A percentile compares a stretch with the other conserved stretches of the same genome.
Evolutionary conservation across 1,140 invertebrate genomes (phyloP).

Genomic region (Zeugodacus cucurbitae): DNA sequence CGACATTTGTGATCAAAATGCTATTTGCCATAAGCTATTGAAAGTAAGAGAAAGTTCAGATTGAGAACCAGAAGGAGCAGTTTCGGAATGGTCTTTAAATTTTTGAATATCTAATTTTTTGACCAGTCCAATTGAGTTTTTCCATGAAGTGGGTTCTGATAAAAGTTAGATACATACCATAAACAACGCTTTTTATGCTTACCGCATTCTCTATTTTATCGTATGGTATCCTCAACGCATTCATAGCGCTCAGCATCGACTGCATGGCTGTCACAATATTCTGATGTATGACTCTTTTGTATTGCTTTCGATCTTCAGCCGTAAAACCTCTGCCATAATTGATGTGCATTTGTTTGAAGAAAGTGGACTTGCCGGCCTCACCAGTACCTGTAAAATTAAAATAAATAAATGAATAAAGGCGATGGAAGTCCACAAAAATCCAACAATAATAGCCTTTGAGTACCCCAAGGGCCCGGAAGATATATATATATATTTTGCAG

Average conservation of each 20-base stretch:
- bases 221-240: constrained; percentile 88
- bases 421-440: background rate
- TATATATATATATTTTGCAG: too few relatives aligned
- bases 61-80: too few relatives aligned
- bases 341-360: constrained; percentile 97
- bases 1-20: constrained; percentile 86
- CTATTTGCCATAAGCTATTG: constrained; percentile 59
- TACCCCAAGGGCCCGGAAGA: too few relatives aligned
- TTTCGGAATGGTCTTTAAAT: too few relatives aligned
- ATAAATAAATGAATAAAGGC: background rate
- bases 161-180: too few relatives aligned
- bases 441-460: too few relatives aligned
- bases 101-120: too few relatives aligned
- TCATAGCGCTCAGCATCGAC: constrained; percentile 94
- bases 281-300: constrained; percentile 69
- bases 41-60: background rate
- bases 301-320: constrained; percentile 89
- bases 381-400: constrained; percentile 75
- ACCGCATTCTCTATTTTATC: constrained; percentile 79
- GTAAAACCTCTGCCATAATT: constrained; percentile 94
- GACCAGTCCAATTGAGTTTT: too few relatives aligned
- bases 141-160: too few relatives aligned
- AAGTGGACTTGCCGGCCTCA: constrained; percentile 94
- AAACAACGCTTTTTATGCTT: constrained; percentile 67
- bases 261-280: constrained; percentile 97